These are phyloP conservation scores for Rhipidura dahli DNA, from an alignment of 2,113 vertebrate genomes.

Conservation along the genomic window DNA sequence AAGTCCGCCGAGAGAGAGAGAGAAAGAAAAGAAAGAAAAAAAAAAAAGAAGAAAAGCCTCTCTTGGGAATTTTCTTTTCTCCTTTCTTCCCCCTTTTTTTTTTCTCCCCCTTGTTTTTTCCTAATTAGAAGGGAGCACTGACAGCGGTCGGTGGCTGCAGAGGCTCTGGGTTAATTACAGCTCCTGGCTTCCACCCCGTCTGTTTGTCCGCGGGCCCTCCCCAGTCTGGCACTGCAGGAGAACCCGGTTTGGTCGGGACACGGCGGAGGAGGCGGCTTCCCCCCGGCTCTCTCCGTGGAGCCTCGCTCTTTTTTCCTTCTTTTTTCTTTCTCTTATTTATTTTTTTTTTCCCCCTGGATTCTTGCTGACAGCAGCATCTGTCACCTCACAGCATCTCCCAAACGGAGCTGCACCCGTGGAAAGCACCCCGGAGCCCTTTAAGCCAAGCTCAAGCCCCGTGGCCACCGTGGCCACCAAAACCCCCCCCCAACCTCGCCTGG, in stretches of 20 bases:
- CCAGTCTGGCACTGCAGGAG: not conserved
- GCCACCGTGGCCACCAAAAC: not conserved
- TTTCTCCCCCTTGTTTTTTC: not conserved
- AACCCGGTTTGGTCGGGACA: conserved; percentile 9
- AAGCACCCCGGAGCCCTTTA: not conserved
- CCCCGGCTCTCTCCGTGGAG: not conserved
- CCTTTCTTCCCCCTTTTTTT: not conserved
- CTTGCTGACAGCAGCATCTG: conserved; percentile 51
- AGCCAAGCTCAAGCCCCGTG: not conserved
- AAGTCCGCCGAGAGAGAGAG: not conserved
- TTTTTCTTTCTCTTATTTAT: not conserved
- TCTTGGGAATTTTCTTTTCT: not conserved
- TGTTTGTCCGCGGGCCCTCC: not conserved
- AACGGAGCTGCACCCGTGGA: not conserved
- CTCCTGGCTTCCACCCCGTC: not conserved
- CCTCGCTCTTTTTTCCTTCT: not conserved
- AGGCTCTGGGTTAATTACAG: conserved; percentile 1
- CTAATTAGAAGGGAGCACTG: not conserved
- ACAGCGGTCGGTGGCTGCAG: not conserved
- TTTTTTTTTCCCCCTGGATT: not conserved
- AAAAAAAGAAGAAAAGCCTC: not conserved
- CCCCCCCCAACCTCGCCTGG: rapidly evolving
- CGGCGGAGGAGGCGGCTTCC: not conserved
- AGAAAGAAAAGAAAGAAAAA: not conserved
- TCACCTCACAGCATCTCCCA: not conserved